Evolutionary conservation across 2,888 invertebrate genomes (phyloP).

Genomic region (Incurvaria masculella): DNA sequence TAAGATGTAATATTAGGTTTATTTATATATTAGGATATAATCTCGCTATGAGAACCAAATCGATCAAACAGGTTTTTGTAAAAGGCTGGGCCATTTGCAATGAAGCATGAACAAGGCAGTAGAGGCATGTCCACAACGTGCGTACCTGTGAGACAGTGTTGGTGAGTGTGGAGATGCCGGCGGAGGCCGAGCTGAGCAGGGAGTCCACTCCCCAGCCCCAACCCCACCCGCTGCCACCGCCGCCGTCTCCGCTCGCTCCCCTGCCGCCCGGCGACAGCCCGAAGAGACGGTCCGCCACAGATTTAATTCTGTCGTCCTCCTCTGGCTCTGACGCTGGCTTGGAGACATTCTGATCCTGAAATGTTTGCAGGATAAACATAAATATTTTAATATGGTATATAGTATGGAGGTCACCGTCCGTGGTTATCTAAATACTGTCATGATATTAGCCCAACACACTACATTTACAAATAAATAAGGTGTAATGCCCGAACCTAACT

Average conservation of each 20-base stretch:
- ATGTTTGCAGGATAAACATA: no score
- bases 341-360: no score
- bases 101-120: background rate
- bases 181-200: constrained; percentile 71
- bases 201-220: constrained; percentile 74
- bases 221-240: constrained; percentile 63
- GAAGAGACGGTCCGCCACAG: constrained; percentile 28
- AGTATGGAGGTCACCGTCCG: no score
- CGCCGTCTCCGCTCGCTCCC: constrained; percentile 18
- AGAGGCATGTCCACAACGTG: background rate
- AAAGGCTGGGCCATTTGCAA: no score
- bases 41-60: no score
- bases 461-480: no score
- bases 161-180: constrained; percentile 73
- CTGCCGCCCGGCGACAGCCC: constrained; percentile 17
- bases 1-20: background rate
- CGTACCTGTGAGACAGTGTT: constrained; percentile 66
- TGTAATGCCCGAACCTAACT: no score
- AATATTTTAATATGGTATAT: no score
- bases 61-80: no score
- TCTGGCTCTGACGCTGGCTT: background rate
- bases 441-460: no score
- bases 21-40: background rate
- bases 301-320: constrained; percentile 24
- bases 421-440: no score